These are phyloP conservation scores for Salvator merianae DNA, from an alignment of 2,113 vertebrate species.

Conservation along the genomic window DNA sequence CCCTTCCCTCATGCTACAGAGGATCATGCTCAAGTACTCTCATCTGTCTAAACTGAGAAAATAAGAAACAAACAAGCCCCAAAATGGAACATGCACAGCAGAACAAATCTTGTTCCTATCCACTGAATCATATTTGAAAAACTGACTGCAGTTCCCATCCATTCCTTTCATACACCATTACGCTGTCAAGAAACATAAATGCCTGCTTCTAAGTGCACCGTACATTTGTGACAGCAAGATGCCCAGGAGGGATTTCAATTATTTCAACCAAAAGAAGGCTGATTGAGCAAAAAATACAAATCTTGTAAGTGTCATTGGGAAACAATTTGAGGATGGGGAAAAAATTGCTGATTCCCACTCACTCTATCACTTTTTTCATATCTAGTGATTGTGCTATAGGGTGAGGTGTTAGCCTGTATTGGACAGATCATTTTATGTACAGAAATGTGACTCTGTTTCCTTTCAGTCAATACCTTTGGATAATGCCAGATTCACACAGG, in stretches of 20 bases:
- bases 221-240: conserved; percentile 25
- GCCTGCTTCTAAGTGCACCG: not conserved
- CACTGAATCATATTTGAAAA: conserved; percentile 18
- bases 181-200: not conserved
- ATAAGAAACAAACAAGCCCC: not conserved
- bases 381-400: not conserved
- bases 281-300: conserved; percentile 11
- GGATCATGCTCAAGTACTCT: not conserved
- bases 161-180: conserved; percentile 22
- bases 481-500: too few species aligned
- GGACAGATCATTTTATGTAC: not conserved
- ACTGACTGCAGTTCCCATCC: not conserved
- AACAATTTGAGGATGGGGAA: not conserved
- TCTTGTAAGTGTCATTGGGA: not conserved
- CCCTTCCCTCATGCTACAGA: not conserved
- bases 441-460: too few species aligned
- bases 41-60: not conserved
- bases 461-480: too few species aligned
- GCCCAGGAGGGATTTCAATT: conserved; percentile 31
- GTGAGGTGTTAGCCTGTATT: not conserved
- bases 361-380: not conserved
- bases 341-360: not conserved
- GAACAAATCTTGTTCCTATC: conserved; percentile 6
- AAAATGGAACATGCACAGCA: not conserved
- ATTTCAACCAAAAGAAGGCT: conserved; percentile 27